phyloP scores from a whole-genome alignment of 2,888 invertebrate genomes.

The Tanypteryx hageni region DNA sequence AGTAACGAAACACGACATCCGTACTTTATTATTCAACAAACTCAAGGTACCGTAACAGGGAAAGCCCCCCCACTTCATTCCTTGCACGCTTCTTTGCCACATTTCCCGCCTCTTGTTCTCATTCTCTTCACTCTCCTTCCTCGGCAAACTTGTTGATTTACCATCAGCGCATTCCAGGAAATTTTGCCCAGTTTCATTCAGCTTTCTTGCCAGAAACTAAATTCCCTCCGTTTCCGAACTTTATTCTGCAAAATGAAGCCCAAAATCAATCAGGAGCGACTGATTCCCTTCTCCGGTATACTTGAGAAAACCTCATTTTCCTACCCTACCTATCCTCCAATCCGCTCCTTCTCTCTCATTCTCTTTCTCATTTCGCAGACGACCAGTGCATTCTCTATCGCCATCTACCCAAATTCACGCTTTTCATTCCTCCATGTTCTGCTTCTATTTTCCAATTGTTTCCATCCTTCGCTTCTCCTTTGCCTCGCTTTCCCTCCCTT shows the following conservation, averaged over 20 bases:
- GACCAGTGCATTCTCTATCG: neutral
- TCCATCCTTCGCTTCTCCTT: neutral
- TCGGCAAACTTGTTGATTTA: neutral
- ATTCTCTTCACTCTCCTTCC: neutral
- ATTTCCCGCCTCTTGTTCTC: neutral
- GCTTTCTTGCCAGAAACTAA: slow-evolving; percentile 7
- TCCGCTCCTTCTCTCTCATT: neutral
- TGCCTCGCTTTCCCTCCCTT: neutral
- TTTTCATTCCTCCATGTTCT: neutral
- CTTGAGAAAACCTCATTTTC: slow-evolving; percentile 63
- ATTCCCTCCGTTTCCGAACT: slow-evolving; percentile 37
- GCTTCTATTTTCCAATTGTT: slow-evolving; percentile 17
- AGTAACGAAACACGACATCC: too few species aligned
- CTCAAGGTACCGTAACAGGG: too few species aligned
- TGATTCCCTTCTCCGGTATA: slow-evolving; percentile 43
- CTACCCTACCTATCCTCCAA: neutral
- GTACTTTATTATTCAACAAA: too few species aligned
- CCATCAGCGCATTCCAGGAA: slow-evolving; percentile 32
- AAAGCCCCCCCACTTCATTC: too few species aligned
- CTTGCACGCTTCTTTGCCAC: neutral
- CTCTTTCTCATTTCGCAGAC: neutral
- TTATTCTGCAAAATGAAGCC: slow-evolving; percentile 54
- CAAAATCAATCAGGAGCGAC: slow-evolving; percentile 56
- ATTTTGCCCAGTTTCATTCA: slow-evolving; percentile 43
- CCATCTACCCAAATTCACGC: neutral